Percentiles rank a stretch among this genome's conserved stretches.
Conservation (phyloP, 2,797 vertebrate species). For the Fundulus diaphanus region DNA sequence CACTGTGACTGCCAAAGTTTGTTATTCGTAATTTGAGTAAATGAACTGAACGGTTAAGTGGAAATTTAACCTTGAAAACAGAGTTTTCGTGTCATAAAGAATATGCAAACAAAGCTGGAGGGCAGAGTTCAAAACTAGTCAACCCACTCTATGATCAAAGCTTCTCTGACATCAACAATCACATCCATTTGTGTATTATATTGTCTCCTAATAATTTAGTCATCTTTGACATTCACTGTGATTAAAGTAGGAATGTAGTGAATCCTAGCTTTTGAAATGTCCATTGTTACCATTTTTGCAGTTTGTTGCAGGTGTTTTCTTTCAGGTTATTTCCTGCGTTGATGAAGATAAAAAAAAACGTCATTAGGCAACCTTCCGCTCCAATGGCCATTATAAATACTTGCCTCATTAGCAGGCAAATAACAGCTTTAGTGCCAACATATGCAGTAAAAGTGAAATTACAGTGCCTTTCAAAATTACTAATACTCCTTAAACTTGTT, state of each 20-base stretch:
- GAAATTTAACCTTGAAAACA: neutral
- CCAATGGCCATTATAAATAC: neutral
- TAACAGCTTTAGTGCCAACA: neutral
- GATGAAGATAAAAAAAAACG: constrained; percentile 8
- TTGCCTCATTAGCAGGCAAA: neutral
- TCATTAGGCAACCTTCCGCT: constrained; percentile 12
- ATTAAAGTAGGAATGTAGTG: constrained; percentile 39
- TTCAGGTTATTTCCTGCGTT: constrained; percentile 20
- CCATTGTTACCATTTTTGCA: constrained; percentile 34
- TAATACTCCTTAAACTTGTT: neutral
- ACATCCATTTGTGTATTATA: constrained; percentile 43
- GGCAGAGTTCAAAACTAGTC: constrained; percentile 39
- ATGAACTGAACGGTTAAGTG: neutral
- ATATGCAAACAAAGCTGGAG: neutral
- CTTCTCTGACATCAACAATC: constrained; percentile 34
- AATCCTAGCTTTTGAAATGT: constrained; percentile 13
- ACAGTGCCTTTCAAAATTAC: neutral
- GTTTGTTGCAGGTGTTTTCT: constrained; percentile 19
- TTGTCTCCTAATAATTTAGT: constrained; percentile 37
- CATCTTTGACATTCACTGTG: constrained; percentile 37
- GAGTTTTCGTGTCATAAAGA: neutral
- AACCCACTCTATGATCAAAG: constrained; percentile 30
- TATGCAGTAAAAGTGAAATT: neutral
- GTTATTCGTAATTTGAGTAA: neutral
- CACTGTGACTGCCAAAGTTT: too few species aligned